Base-by-base conservation (phyloP, 2,888 invertebrate genomes). In the Celastrina argiolus region DNA sequence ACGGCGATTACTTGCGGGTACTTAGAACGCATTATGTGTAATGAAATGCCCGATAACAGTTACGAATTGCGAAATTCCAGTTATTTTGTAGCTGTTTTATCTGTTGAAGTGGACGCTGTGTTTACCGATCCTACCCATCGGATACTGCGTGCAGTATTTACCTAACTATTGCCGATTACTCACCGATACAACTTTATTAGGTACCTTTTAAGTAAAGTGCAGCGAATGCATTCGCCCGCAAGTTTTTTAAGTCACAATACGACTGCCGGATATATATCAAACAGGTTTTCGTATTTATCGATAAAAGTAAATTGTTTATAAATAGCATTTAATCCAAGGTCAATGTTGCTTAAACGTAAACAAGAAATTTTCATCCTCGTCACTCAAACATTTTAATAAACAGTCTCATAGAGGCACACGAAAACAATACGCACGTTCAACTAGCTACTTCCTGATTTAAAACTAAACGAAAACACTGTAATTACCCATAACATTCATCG, bases 401-500 rank as follows among this genome's bases (percentile, higher is more conserved):
- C 22, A 18, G 14, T 18, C 16, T 14, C 22, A 51, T 45, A n/a
- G 16, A 16, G n/a, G 16, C 18, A 63, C 41, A 41, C 51, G 56
- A 64, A 64, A 64, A 56, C 56, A 56, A 56, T 56, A 51, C 34
- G 22, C 41, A 64, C 45, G 64, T 34, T 18, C 26, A 64, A 51
- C 45, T 51, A 28, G 34, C 45, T 7, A 51, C 28, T 51, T 51
- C 45, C 45, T 51, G 45, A 31, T 63, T 63, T 16, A 28, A 42
- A 41, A 65, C 56, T 65, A 16, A 56, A 18, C 58, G 16, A 42
- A 42, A 59, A 66, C 66, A 51, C 34, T 16, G 66, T 79, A 80
- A 84, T 82, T 80, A 82, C 77, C 77, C 78, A 74, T 72, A 71
- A 51, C 66, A 66, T 71, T 72, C 71, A 74, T 72, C 68, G 70